Percentiles rank a stretch among this genome's conserved stretches.
Conservation (phyloP, 2,888 invertebrate species). For the Leptopilina myrica region DNA sequence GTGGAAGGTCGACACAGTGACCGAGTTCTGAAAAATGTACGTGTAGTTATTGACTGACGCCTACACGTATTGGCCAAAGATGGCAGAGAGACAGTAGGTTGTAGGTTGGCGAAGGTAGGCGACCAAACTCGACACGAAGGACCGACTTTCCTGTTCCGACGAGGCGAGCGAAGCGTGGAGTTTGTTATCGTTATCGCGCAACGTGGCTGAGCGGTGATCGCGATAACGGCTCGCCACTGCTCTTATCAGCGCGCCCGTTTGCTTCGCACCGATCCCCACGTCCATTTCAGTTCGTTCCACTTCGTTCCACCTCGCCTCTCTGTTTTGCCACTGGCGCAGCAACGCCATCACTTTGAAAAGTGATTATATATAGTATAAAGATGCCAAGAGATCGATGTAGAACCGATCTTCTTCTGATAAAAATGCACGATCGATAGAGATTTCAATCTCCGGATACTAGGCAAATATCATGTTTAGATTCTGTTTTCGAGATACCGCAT, state of each 20-base stretch:
- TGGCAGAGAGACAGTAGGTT: conserved; percentile 35
- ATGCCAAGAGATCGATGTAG: background rate
- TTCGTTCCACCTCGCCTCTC: conserved; percentile 55
- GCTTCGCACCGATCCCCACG: conserved; percentile 60
- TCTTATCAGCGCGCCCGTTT: conserved; percentile 54
- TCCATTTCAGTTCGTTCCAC: conserved; percentile 59
- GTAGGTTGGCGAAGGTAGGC: conserved; percentile 37
- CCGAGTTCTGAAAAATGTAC: conserved; percentile 22
- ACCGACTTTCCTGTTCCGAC: conserved; percentile 45
- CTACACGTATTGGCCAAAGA: conserved; percentile 26
- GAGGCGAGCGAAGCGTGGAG: conserved; percentile 62
- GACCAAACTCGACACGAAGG: conserved; percentile 30
- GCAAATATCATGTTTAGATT: conserved; percentile 41
- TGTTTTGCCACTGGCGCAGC: conserved; percentile 42
- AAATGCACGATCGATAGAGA: conserved; percentile 29
- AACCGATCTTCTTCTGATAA: conserved; percentile 32
- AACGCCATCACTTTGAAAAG: conserved; percentile 30
- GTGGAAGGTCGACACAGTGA: conserved; percentile 21
- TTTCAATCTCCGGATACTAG: conserved; percentile 32
- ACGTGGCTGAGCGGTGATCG: conserved; percentile 65
- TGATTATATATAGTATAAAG: background rate
- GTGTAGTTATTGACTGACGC: conserved; percentile 21
- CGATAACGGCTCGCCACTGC: conserved; percentile 67
- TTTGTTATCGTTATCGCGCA: conserved; percentile 39
- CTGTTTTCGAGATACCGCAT: conserved; percentile 8